Evolutionary conservation across 2,113 vertebrate genomes (phyloP).

Genomic region (Melospiza melodia): DNA sequence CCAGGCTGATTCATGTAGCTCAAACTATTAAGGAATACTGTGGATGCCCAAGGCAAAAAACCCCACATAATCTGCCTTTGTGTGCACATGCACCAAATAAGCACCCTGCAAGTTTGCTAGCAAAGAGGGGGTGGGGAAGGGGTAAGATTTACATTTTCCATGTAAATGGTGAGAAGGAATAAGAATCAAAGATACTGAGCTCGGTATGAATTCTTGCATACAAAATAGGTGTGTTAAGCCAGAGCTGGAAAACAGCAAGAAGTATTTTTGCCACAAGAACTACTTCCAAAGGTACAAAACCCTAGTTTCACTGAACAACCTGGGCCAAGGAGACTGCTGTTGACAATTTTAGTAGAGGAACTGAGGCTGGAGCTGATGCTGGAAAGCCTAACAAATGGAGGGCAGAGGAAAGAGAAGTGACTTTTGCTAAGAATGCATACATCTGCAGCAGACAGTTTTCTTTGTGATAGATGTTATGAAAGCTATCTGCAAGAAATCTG

Average conservation of each 20-base stretch:
- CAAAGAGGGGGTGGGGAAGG: background rate
- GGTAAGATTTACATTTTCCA: conserved; percentile 3
- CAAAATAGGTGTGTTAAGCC: background rate
- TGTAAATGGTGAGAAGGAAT: background rate
- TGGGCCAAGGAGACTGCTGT: background rate
- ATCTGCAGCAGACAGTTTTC: background rate
- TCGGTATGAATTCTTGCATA: background rate
- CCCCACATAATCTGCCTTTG: background rate
- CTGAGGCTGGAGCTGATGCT: background rate
- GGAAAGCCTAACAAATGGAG: background rate
- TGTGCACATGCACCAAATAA: background rate
- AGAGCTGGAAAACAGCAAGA: background rate
- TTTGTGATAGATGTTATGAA: background rate
- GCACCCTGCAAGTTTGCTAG: background rate
- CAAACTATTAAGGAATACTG: background rate
- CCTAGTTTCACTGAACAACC: background rate
- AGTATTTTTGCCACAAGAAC: background rate
- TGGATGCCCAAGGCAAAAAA: conserved; percentile 1
- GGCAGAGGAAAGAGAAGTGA: background rate
- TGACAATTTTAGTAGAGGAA: background rate
- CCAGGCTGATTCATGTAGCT: background rate
- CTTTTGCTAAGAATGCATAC: background rate
- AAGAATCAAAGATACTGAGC: background rate
- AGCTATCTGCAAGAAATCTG: background rate
- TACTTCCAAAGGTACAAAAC: background rate